These are phyloP conservation scores for Leucozona laternaria DNA, from an alignment of 2,888 invertebrate species.

Conservation along the genomic window DNA sequence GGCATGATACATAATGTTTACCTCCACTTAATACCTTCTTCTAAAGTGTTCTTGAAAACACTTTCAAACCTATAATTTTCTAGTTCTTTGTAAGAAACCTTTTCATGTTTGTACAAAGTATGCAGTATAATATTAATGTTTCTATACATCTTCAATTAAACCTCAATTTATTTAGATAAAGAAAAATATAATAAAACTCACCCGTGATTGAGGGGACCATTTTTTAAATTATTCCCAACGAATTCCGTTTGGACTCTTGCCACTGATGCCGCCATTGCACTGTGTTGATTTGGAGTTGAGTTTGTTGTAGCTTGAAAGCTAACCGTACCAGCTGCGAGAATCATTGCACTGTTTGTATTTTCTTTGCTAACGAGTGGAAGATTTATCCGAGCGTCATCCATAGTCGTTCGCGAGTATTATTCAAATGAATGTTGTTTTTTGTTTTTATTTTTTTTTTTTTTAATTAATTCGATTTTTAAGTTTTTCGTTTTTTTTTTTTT, in stretches of 20 bases:
- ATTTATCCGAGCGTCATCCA: slow-evolving; percentile 80
- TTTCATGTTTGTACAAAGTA: background rate
- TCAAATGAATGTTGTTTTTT: slow-evolving; percentile 1
- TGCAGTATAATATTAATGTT: background rate
- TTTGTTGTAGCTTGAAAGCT: slow-evolving; percentile 64
- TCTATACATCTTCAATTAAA: background rate
- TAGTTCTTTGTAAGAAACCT: too few species aligned
- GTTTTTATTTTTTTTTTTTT: background rate
- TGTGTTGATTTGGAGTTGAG: slow-evolving; percentile 64
- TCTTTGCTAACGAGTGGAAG: slow-evolving; percentile 79
- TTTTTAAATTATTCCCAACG: slow-evolving; percentile 79
- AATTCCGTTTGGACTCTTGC: slow-evolving; percentile 77
- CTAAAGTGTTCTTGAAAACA: too few species aligned
- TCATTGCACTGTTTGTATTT: slow-evolving; percentile 77
- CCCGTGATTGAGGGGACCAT: slow-evolving; percentile 79
- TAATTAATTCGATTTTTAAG: background rate
- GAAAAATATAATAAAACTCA: slow-evolving; percentile 65
- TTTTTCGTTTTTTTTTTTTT: background rate
- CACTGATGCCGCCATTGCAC: slow-evolving; percentile 59
- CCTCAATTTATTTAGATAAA: background rate
- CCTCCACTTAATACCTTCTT: too few species aligned
- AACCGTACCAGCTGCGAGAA: slow-evolving; percentile 77
- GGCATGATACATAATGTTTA: too few species aligned
- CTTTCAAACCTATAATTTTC: too few species aligned
- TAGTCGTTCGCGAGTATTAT: slow-evolving; percentile 62